These are phyloP conservation scores for Illadopsis cleaveri DNA, from an alignment of 2,113 vertebrate species.

Conservation along the genomic window DNA sequence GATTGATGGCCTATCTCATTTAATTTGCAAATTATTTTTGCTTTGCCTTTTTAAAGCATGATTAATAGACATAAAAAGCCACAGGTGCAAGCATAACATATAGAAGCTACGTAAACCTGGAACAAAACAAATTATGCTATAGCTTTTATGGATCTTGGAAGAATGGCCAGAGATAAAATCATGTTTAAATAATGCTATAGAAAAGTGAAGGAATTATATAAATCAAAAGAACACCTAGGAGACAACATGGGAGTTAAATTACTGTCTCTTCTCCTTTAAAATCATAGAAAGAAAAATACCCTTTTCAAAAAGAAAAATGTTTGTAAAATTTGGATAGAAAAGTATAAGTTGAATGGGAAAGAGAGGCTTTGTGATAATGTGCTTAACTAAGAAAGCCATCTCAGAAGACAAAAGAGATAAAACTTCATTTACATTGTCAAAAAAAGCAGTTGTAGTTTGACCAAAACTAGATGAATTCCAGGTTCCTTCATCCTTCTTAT, in stretches of 20 bases:
- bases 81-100: not conserved
- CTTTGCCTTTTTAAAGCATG: not conserved
- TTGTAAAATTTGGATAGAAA: not conserved
- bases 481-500: not conserved
- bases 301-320: not conserved
- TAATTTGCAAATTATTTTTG: not conserved
- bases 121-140: not conserved
- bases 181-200: not conserved
- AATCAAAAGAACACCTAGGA: not conserved
- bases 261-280: not conserved
- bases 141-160: not conserved
- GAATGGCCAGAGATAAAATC: not conserved
- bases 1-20: not conserved
- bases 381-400: not conserved
- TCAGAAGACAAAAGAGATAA: not conserved
- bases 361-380: not conserved
- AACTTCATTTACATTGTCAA: fast-evolving
- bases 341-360: not conserved
- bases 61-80: not conserved
- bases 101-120: not conserved
- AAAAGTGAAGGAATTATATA: not conserved
- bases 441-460: not conserved
- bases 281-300: not conserved
- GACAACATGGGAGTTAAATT: not conserved
- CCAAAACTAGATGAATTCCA: not conserved